Evolutionary conservation across 2,888 invertebrate species (phyloP).

Genomic region (Agelastica alni): DNA sequence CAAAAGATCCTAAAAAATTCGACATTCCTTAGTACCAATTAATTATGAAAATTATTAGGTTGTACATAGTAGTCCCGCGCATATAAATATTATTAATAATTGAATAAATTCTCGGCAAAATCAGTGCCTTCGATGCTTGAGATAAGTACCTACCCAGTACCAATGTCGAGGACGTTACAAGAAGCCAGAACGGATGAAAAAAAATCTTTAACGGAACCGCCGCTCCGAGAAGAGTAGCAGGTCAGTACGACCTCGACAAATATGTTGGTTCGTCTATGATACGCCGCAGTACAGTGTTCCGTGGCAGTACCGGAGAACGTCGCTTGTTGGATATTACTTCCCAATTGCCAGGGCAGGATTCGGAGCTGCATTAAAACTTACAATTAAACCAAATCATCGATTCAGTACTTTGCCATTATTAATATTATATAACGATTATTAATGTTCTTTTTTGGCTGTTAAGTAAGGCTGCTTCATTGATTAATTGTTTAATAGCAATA

Average conservation of each 20-base stretch:
- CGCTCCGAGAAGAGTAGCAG: constrained; percentile 7
- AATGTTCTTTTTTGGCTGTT: too few relatives aligned
- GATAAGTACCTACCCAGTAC: neutral
- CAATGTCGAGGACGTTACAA: constrained; percentile 6
- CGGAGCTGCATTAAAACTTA: too few relatives aligned
- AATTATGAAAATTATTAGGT: neutral
- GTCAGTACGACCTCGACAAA: constrained; percentile 22
- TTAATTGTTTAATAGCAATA: too few relatives aligned
- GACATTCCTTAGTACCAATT: neutral
- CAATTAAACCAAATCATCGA: too few relatives aligned
- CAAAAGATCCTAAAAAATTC: neutral
- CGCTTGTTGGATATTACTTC: neutral
- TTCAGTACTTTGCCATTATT: too few relatives aligned
- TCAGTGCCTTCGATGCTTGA: neutral
- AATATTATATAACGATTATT: too few relatives aligned
- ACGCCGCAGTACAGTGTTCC: constrained; percentile 9
- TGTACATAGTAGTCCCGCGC: too few relatives aligned
- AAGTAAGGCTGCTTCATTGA: too few relatives aligned
- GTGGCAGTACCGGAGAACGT: neutral
- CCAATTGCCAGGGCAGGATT: neutral
- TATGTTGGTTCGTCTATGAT: constrained; percentile 15
- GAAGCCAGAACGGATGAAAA: constrained; percentile 9
- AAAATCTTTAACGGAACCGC: constrained; percentile 15
- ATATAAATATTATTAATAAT: too few relatives aligned
- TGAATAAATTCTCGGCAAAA: too few relatives aligned